Conservation (phyloP, 2,888 invertebrate genomes). For the Cyclophora albipunctata region DNA sequence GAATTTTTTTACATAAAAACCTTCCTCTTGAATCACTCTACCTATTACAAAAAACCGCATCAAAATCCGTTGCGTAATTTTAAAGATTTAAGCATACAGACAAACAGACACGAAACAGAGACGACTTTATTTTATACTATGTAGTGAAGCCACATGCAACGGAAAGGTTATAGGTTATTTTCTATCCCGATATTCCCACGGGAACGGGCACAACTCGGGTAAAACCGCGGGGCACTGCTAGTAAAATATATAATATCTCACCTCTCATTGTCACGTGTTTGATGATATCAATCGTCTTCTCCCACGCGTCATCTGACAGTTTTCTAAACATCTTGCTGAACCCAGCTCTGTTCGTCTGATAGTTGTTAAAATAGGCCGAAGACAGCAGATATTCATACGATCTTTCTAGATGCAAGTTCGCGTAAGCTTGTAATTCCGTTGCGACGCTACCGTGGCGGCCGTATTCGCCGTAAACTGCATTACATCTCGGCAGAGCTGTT, state of each 20-base stretch:
- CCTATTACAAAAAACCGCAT: too few species aligned
- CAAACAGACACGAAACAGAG: too few species aligned
- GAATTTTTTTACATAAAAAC: too few species aligned
- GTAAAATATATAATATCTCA: constrained; percentile 30
- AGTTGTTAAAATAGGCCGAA: constrained; percentile 85
- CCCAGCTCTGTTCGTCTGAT: constrained; percentile 83
- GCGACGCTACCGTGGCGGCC: constrained; percentile 61
- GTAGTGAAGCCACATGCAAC: too few species aligned
- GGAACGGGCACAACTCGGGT: too few species aligned
- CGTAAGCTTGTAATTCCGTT: constrained; percentile 66
- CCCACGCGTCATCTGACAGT: constrained; percentile 84
- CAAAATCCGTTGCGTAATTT: too few species aligned
- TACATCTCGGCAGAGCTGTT: constrained; percentile 73
- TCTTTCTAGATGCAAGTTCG: constrained; percentile 79
- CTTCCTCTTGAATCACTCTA: too few species aligned
- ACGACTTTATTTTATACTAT: too few species aligned
- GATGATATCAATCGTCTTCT: constrained; percentile 82
- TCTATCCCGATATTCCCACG: too few species aligned
- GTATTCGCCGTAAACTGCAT: constrained; percentile 79
- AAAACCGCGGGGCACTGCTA: too few species aligned
- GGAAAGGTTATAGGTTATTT: too few species aligned
- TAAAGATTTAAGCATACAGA: too few species aligned
- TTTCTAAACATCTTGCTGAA: constrained; percentile 84
- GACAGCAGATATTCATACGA: constrained; percentile 85
- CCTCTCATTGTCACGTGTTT: constrained; percentile 86